phyloP scores from a whole-genome alignment of 2,888 invertebrate species.

The Eledona agricola region DNA sequence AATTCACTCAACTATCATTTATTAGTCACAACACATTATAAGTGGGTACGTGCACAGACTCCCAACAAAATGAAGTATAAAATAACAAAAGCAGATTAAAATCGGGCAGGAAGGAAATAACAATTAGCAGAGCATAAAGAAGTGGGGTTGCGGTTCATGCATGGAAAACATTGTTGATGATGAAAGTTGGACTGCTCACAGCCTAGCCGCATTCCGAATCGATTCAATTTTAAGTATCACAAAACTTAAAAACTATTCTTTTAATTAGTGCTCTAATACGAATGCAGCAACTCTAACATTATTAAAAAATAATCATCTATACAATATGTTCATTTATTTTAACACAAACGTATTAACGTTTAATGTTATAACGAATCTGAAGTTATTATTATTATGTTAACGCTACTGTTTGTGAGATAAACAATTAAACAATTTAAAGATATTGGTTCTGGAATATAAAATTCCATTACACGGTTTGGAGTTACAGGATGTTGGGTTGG shows the following conservation, averaged over 20 bases:
- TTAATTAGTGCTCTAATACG: too few species aligned
- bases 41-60: slow-evolving; percentile 33
- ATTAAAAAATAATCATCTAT: too few species aligned
- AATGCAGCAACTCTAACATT: too few species aligned
- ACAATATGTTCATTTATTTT: too few species aligned
- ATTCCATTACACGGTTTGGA: too few species aligned
- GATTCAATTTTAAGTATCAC: not conserved
- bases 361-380: too few species aligned
- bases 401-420: too few species aligned
- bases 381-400: too few species aligned
- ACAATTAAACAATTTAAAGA: too few species aligned
- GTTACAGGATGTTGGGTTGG: slow-evolving; percentile 29
- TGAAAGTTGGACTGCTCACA: slow-evolving; percentile 24
- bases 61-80: slow-evolving; percentile 34
- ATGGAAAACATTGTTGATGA: slow-evolving; percentile 21
- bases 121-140: slow-evolving; percentile 61
- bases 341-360: too few species aligned
- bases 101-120: slow-evolving; percentile 61
- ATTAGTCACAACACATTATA: slow-evolving; percentile 39
- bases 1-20: slow-evolving; percentile 41
- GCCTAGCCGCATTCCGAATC: not conserved
- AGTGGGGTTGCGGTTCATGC: slow-evolving; percentile 42
- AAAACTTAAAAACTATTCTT: too few species aligned
- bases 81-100: slow-evolving; percentile 43
- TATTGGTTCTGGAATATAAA: too few species aligned